These are phyloP conservation scores for Diplodus sargus DNA, from an alignment of 2,797 vertebrate species.

Conservation along the genomic window DNA sequence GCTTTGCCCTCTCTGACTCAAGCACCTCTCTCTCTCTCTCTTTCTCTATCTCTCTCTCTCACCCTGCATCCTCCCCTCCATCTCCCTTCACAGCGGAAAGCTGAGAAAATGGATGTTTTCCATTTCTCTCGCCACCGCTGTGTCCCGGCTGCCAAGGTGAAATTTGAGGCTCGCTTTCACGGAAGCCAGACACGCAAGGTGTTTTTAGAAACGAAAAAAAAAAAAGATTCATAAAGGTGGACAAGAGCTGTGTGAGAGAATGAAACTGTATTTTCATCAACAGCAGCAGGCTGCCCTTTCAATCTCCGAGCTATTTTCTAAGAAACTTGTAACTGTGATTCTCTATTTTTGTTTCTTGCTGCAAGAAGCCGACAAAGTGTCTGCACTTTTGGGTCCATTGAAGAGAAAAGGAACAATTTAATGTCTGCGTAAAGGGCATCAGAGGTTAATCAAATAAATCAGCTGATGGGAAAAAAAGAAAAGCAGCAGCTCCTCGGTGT, in stretches of 20 bases:
- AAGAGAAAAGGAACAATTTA: background rate
- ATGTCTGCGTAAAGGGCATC: background rate
- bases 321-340: background rate
- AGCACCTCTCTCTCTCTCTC: constrained; percentile 34
- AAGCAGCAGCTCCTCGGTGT: background rate
- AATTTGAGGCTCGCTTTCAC: constrained; percentile 56
- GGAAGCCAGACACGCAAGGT: constrained; percentile 21
- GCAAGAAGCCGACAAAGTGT: background rate
- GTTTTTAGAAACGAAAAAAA: background rate
- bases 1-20: constrained; percentile 38
- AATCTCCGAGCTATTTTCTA: constrained; percentile 20
- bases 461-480: background rate
- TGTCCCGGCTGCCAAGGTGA: constrained; percentile 63
- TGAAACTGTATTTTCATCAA: constrained; percentile 36
- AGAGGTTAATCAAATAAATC: background rate
- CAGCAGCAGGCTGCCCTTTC: constrained; percentile 5
- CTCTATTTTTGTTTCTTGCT: background rate
- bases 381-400: background rate
- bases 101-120: constrained; percentile 73
- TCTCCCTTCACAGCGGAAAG: constrained; percentile 52
- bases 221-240: constrained; percentile 37
- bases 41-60: background rate
- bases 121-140: constrained; percentile 39
- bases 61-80: constrained; percentile 32
- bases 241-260: constrained; percentile 43